Evolutionary conservation across 1,140 invertebrate species (phyloP), one percentile per base, ranked within the genome.

Genomic region (Protaetia brevitarsis): DNA sequence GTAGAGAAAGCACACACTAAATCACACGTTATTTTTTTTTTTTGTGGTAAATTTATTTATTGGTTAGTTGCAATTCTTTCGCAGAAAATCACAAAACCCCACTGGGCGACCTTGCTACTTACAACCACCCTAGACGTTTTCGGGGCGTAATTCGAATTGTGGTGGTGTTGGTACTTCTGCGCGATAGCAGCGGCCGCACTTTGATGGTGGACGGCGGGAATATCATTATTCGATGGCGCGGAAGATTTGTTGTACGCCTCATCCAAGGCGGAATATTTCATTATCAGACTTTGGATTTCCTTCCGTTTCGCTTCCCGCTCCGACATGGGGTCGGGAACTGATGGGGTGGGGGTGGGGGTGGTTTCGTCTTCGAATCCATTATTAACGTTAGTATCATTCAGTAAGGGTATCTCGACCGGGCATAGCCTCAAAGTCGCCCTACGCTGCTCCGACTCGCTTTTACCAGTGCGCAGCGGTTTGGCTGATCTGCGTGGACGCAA

Each of bases 271-370:
- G 88, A 85, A 74, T 92, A 92, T 69, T 91, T 91, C 79, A 88
- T 82, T 36, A 93, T 91, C 6, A 93, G 78, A 66, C 87, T 87
- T 75, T 90, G 88, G 7, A 94, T 91, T 73, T 94, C 91, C 68
- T 91, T 92, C 2, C 91, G 83, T 68, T 87, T 87, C 11, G 87
- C 87, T 74, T 90, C 89, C 19, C 91, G 81, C 65, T 92, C 90
- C 63, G 81, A 81, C 6, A 89, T 79, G 5, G 82, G 80, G 64
- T 75, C 73, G 19, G 59, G 59, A 10, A 36, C 8, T 72, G 85
- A 82, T 3, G 82, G 80, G 72, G 85, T 82, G 3, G 82, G 80
- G 0, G 82, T 82, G 0, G 83, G 82, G 63, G 82, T 82, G 28
- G 81, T 79, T 37, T 83, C 81, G 65, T 82, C 81, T 68, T 82